Base-by-base conservation (phyloP, 2,113 vertebrate species). In the Pelvicachromis taeniatus region DNA sequence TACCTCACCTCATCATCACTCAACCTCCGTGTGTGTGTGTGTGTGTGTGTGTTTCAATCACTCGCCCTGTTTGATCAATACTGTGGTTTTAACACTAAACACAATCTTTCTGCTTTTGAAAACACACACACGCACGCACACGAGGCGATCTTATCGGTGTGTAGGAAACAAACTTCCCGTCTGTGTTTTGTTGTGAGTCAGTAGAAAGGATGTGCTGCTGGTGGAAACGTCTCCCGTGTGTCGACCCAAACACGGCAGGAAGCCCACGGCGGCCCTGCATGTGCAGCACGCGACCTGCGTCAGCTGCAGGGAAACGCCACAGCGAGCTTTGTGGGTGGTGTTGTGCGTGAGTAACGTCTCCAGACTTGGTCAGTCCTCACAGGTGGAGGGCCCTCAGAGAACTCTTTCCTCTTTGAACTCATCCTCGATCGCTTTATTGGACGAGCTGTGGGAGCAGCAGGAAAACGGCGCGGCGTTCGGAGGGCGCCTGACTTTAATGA, bases 11-110 rank as follows among this genome's bases (percentile, higher is more conserved):
- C n/a, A n/a, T n/a, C n/a, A 91, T 91, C 65, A 83, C 78, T 89
- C 80, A 87, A 45, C 35, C 9, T 35, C 2, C 7, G 52, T 29
- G 29, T 45, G 42, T 14, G 42, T 45, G 42, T 45, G 42, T 14
- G 40, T 42, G 40, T 63, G 10, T 12, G 58, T 40, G 77, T 50
- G 40, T 89, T 80, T 83, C 80, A 35, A 80, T 83, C 26, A 4
- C 11, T 78, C 33, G 52, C 12, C 29, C 54, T 53, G 58, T 68
- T 87, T 88, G 79, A 88, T 91, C 86, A 81, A 92, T 90, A 90
- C 38, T 19, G 53, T 61, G 23, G 70, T 85, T 87, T 90, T 83
- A 85, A 87, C 86, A 88, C 82, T 9, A 40, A 91, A 79, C 54
- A 68, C 73, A 55, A 88, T 87, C 85, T 81, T 19, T 82, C 53